Base-by-base conservation (phyloP, 2,888 invertebrate species). In the Clepsis dumicolana region DNA sequence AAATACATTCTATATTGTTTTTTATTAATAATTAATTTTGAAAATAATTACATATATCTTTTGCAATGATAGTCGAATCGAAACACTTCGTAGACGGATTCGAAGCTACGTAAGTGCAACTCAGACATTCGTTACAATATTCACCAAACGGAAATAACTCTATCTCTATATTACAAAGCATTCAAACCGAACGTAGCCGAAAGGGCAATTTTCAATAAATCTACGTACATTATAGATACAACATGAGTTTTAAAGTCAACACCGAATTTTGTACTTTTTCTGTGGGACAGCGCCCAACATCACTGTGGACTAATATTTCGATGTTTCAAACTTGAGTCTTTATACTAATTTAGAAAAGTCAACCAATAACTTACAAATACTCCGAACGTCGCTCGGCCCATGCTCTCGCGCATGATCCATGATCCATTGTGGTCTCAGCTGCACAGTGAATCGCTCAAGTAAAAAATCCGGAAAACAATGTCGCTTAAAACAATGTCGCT, bases 211-310 rank as follows among this genome's bases (percentile, higher is more conserved):
- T 48, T 81, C 82, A 85, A 88, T 90, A 90, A 87, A 85, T 87
- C 89, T 91, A 90, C 85, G 83, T 86, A 88, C 83, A 86, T 78
- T 77, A 87, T 86, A 89, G 80, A 88, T 90, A 92, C 86, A 90
- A 91, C 88, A 87, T 87, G 91, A 88, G 87, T 82, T 86, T 86
- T 83, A 86, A 82, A 88, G 86, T 90, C 90, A 90, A 91, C 93
- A 93, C 91, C 92, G 93, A 93, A 93, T 90, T 93, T 93, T 93
- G 93, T 93, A 93, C 93, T 93, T 86, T 92, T 82, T 87, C 89
- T 85, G 84, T 81, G 92, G 91, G 89, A 84, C 87, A 88, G 84
- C 85, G 88, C 79, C 89, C 88, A 84, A 84, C 84, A 88, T 90
- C 91, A 91, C 90, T 87, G 91, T 91, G 93, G 93, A 93, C 92